Evolutionary conservation across 2,113 vertebrate genomes (phyloP), one percentile per base, ranked within the genome.

Genomic region (Ginglymostoma cirratum): DNA sequence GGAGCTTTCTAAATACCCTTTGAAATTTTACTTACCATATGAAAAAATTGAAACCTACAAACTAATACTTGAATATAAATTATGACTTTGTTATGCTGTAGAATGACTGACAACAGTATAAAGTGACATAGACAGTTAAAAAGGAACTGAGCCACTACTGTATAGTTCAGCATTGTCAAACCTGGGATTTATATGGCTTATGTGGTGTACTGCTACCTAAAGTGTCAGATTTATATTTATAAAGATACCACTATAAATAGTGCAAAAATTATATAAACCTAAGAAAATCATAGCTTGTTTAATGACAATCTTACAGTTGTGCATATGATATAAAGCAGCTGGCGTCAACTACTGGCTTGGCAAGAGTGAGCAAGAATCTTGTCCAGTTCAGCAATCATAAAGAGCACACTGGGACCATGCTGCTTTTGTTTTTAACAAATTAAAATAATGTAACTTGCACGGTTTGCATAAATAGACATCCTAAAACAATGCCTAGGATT

Each of bases 261-360:
- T 92, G 65, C 52, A 61, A 65, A 83, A 92, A 92, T n/a, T n/a
- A 92, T 61, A 65, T 34, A 65, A 90, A 65, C 3, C 65, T 65
- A 90, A 65, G 87, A 92, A 92, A 92, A 92, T 34, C 30, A 92
- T 92, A n/a, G 87, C 30, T 55, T 92, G 55, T 38, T 7, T 92
- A 92, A 92, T n/a, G 52, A 92, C 30, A 65, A 65, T 92, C 30
- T 30, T 92, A 34, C 27, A 92, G 30, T 65, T 92, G 55, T 92
- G 30, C 30, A n/a, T 65, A 19, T 92, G 27, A 38, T 92, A 65
- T 65, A 65, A 92, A 92, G 55, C 52, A 92, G 52, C 52, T 90
- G 87, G 87, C 30, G 8, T 19, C 61, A 65, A 14, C 48, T 65
- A 65, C 15, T 65, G 87, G 30, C 55, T 12, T 61, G 30, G 87